phyloP scores from a whole-genome alignment of 2,113 vertebrate genomes.

The Bungarus multicinctus region DNA sequence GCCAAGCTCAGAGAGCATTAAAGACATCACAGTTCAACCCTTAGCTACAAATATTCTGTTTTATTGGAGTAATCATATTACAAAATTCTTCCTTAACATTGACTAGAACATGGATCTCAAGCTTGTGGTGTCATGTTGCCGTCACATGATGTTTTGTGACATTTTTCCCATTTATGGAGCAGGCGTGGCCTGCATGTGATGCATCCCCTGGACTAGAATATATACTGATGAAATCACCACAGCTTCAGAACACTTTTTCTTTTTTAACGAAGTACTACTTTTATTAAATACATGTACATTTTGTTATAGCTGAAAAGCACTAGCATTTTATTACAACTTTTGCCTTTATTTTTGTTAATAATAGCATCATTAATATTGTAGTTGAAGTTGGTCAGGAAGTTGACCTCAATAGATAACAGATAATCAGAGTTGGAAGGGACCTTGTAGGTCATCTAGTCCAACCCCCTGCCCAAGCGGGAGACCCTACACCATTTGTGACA shows the following conservation, averaged over 20 bases:
- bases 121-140: no score
- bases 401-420: not conserved
- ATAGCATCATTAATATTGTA: not conserved
- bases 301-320: not conserved
- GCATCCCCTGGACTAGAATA: not conserved
- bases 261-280: not conserved
- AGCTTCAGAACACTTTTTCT: not conserved
- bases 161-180: no score
- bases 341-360: not conserved
- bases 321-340: not conserved
- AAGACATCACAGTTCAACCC: not conserved
- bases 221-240: not conserved
- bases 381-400: not conserved
- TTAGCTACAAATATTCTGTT: not conserved
- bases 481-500: no score
- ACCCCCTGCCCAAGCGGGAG: no score
- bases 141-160: no score
- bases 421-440: no score
- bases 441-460: no score
- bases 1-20: not conserved
- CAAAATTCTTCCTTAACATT: not conserved
- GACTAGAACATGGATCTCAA: not conserved
- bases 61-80: not conserved
- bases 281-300: not conserved
- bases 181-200: no score